Evolutionary conservation across 2,888 invertebrate genomes (phyloP), one percentile per base, ranked within the genome.

Genomic region (Disparrhopalites patrizii): DNA sequence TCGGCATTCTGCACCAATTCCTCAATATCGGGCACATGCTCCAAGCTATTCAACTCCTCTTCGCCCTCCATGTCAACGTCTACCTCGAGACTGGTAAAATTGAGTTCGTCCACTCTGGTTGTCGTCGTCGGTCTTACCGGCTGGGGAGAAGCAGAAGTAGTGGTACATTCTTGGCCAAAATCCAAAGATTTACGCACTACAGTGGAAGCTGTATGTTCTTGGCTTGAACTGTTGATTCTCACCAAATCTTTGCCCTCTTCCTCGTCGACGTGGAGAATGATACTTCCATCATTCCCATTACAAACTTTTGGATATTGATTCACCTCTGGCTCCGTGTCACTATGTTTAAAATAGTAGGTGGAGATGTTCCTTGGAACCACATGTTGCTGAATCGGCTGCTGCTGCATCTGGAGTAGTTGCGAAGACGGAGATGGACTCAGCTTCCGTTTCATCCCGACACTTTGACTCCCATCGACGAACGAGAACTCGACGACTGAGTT

Each of bases 321-420:
- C 52, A 66, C 60, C 66, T 73, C 75, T 28, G 69, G 67, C 73
- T 75, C 73, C 71, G 73, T 73, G 68, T 75, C 75, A 73, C 75
- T 75, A 73, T 75, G 75, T 65, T 75, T 75, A 73, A 75, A 75
- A 75, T 75, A 75, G 75, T 74, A 75, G 69, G 73, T 75, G 73
- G 75, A 73, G 72, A 75, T 72, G 66, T 75, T 75, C 61, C 67
- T 68, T 38, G 66, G 70, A 58, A 70, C 66, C 64, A 65, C 71
- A 68, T 69, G 68, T 69, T 60, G 65, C 67, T 54, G 47, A 62
- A 56, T 66, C 27, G 56, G 64, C 33, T 63, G 68, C n/a, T n/a
- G n/a, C n/a, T n/a, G n/a, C n/a, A n/a, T n/a, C 61, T 30, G 33
- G 62, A 52, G 68, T 33, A 64, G 62, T 38, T 64, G 68, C 31